These are phyloP conservation scores for Tetranychus truncatus DNA, from an alignment of 2,888 invertebrate species.

Conservation along the genomic window DNA sequence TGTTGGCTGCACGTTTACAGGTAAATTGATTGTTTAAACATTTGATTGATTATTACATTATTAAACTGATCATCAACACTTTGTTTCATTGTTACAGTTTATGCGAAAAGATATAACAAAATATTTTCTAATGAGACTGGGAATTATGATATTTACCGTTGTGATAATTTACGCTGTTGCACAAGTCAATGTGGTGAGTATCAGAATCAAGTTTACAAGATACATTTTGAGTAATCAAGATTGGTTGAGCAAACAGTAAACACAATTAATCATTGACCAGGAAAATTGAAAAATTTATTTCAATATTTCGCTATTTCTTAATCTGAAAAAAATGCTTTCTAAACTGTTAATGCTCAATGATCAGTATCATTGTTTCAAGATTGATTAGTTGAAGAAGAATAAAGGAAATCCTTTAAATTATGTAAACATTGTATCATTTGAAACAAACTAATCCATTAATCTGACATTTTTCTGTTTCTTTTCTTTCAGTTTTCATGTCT, in stretches of 20 bases:
- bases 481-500: constrained; percentile 25
- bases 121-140: constrained; percentile 59
- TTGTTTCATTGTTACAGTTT: constrained; percentile 38
- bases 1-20: constrained; percentile 56
- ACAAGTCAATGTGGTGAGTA: constrained; percentile 76
- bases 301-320: not conserved
- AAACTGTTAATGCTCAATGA: no score
- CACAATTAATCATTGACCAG: no score
- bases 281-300: not conserved
- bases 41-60: not conserved
- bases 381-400: no score
- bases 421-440: no score
- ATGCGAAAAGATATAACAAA: constrained; percentile 69
- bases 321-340: no score
- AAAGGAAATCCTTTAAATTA: no score
- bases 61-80: constrained; percentile 13
- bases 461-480: not conserved
- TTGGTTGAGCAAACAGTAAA: no score
- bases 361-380: no score
- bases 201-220: not conserved
- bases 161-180: constrained; percentile 69
- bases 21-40: constrained; percentile 27
- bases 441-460: not conserved
- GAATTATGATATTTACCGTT: constrained; percentile 68
- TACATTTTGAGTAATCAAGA: no score